Base-by-base conservation (phyloP, 2,113 vertebrate genomes). In the Phylloscopus whistleri region DNA sequence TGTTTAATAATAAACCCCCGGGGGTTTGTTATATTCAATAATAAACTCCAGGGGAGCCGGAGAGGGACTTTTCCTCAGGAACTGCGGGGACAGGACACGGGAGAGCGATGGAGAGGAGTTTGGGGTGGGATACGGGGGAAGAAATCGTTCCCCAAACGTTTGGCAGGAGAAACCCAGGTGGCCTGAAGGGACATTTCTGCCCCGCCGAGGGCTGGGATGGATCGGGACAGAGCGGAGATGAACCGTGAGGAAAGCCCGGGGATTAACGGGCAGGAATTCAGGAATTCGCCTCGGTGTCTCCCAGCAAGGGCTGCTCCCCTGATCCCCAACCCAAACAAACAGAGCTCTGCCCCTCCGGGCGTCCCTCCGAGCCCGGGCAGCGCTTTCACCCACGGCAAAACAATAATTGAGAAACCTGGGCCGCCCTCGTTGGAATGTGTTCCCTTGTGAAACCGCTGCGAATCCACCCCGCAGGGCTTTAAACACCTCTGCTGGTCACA, bases 171-270 rank as follows among this genome's bases (percentile, higher is more conserved):
- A 53, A 26, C 43, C 33, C 31, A 9, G 19, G 26, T 3, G 14
- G 11, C 88, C 72, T 17, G 13, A 56, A 78, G 78, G 69, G 63
- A 46, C 8, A 5, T 49, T 84, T 55, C 58, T 68, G 52, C n/a
- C 58, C 51, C n/a, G 14, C 41, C n/a, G 41, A 46, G 26, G n/a
- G 10, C 4, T 41, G 39, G 11, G 3, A 0, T 16, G 26, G 83
- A 39, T 18, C 77, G 48, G 0, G 0, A 16, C 28, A 53, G 7
- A 62, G 4, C n/a, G 3, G 7, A 46, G 22, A 66, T 16, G 26
- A 75, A 82, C 43, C 0, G 1, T 15, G 33, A 82, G 56, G 60
- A 89, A 93, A 78, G 4, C 56, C 13, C 23, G 3, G 55, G 66
- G 56, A 87, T 84, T 58, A 66, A 69, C 1, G 20, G 46, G 55